Percentiles rank a stretch among this genome's conserved stretches.
Conservation (phyloP, 2,888 invertebrate species). For the Leptura quadrifasciata region DNA sequence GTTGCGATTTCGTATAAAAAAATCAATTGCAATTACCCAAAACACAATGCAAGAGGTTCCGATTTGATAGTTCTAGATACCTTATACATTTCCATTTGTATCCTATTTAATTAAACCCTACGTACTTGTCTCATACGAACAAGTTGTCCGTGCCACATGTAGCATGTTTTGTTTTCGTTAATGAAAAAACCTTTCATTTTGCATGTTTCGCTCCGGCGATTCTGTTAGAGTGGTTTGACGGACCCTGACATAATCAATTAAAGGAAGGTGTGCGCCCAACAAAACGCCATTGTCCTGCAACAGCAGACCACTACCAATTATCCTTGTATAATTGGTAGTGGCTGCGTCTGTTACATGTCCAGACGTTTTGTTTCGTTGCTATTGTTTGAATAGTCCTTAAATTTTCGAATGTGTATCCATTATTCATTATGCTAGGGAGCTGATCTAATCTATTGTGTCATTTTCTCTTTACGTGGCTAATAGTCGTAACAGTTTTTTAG, state of each 20-base stretch:
- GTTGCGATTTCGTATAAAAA: neutral
- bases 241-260: constrained; percentile 23
- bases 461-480: too few relatives aligned
- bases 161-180: constrained; percentile 22
- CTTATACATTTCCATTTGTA: neutral
- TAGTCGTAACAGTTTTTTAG: too few relatives aligned
- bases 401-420: neutral
- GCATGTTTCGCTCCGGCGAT: constrained; percentile 14
- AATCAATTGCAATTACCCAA: neutral
- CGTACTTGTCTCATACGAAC: neutral
- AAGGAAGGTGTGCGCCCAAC: constrained; percentile 18
- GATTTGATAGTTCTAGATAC: neutral
- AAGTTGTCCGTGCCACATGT: neutral
- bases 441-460: too few relatives aligned
- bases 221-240: neutral
- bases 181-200: constrained; percentile 18
- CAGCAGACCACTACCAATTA: constrained; percentile 21
- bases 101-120: constrained; percentile 21
- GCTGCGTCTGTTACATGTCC: constrained; percentile 14
- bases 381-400: neutral
- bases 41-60: neutral
- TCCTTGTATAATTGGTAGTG: constrained; percentile 24
- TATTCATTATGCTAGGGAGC: neutral
- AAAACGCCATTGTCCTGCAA: constrained; percentile 20
- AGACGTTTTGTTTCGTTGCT: constrained; percentile 14